These are phyloP conservation scores for Elegia similella DNA, from an alignment of 2,888 invertebrate species.

Conservation along the genomic window DNA sequence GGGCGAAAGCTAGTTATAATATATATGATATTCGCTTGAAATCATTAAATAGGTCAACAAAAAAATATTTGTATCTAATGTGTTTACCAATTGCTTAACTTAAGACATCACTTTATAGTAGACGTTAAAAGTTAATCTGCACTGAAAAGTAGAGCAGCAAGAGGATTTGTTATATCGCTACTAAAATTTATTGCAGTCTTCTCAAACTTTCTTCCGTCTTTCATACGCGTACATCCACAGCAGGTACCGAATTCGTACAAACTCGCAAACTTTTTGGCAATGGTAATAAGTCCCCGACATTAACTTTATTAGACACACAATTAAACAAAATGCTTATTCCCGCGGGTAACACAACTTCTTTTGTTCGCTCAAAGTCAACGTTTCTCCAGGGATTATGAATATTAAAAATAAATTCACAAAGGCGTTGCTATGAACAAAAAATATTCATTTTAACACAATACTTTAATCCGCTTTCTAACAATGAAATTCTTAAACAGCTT, in stretches of 20 bases:
- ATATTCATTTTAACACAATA: slow-evolving; percentile 31
- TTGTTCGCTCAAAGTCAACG: slow-evolving; percentile 37
- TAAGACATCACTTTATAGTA: background rate
- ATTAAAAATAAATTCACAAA: slow-evolving; percentile 40
- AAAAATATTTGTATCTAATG: no score
- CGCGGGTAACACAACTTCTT: slow-evolving; percentile 31
- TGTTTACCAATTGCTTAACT: no score
- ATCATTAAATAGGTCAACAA: no score
- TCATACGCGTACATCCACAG: background rate
- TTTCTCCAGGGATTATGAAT: slow-evolving; percentile 36
- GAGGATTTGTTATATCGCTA: background rate
- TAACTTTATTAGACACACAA: slow-evolving; percentile 29
- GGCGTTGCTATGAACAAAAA: slow-evolving; percentile 35
- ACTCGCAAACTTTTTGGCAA: slow-evolving; percentile 5
- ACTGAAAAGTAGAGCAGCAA: slow-evolving; percentile 2
- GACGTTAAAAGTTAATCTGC: background rate
- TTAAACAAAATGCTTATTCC: slow-evolving; percentile 29
- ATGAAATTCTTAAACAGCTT: slow-evolving; percentile 32
- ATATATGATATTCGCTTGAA: no score
- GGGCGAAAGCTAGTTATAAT: no score
- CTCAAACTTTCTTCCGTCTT: background rate
- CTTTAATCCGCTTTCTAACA: slow-evolving; percentile 34
- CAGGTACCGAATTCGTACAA: background rate
- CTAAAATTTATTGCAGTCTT: slow-evolving; percentile 9
- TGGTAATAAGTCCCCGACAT: slow-evolving; percentile 16